phyloP scores from a whole-genome alignment of 2,113 vertebrate species.

The Ceratotherium simum region DNA sequence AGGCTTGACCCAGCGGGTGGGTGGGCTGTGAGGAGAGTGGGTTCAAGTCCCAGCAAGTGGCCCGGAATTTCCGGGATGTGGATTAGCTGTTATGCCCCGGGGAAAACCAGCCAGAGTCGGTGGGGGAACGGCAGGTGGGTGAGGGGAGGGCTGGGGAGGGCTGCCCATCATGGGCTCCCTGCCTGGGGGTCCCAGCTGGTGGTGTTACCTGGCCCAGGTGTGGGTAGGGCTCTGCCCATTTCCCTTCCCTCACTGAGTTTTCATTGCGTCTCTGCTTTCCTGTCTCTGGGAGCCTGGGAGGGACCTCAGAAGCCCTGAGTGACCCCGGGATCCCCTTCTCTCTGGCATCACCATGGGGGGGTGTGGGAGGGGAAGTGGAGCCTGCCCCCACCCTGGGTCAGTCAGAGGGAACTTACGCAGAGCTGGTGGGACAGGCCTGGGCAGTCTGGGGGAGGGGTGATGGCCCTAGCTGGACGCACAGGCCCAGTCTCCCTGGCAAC shows the following conservation, averaged over 20 bases:
- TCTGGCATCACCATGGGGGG: not conserved
- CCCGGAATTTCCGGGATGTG: not conserved
- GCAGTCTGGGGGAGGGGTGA: not conserved
- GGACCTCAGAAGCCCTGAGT: not conserved
- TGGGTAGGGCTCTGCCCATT: not conserved
- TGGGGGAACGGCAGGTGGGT: too few species aligned
- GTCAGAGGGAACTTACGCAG: not conserved
- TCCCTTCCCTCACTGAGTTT: not conserved
- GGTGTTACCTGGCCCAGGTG: not conserved
- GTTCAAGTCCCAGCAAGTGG: not conserved
- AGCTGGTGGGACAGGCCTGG: not conserved
- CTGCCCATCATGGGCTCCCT: not conserved
- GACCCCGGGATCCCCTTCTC: not conserved
- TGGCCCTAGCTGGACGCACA: not conserved
- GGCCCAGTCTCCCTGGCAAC: constrained; percentile 6
- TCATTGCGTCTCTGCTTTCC: not conserved
- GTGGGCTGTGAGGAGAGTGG: not conserved
- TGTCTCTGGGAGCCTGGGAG: not conserved
- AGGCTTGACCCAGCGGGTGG: not conserved
- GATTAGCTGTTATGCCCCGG: rapidly evolving
- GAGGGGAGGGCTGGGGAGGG: rapidly evolving
- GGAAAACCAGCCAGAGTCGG: not conserved
- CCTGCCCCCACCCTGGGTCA: not conserved
- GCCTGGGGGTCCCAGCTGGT: not conserved
- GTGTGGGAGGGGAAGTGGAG: not conserved